Evolutionary conservation across 2,797 vertebrate species (phyloP).

Genomic region (Diplodus sargus): DNA sequence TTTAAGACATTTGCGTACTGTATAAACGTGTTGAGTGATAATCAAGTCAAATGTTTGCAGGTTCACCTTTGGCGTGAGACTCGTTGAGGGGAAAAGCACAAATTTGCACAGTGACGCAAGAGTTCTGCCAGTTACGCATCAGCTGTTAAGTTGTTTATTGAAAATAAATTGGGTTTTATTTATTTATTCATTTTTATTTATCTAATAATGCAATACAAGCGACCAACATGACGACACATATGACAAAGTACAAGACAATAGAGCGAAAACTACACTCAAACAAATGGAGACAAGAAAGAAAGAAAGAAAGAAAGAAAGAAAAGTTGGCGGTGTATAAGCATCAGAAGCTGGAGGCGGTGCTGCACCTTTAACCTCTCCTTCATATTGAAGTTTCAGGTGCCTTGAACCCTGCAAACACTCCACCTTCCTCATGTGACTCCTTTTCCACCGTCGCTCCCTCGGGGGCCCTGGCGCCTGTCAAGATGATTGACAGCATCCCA

Average conservation of each 20-base stretch:
- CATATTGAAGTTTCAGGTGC: constrained; percentile 11
- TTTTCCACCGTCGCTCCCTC: constrained; percentile 18
- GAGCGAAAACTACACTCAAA: no score
- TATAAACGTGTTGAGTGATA: constrained; percentile 1
- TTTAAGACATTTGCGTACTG: background rate
- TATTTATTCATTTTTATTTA: no score
- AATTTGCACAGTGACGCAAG: constrained; percentile 47
- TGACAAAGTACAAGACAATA: no score
- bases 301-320: no score
- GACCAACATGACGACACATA: no score
- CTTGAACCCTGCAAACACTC: background rate
- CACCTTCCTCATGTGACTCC: constrained; percentile 17
- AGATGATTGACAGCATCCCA: constrained; percentile 53
- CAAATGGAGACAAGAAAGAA: no score
- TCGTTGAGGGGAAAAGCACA: background rate
- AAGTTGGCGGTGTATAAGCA: background rate
- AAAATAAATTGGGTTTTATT: no score
- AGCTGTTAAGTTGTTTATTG: no score
- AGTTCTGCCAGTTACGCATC: background rate
- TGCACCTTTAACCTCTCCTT: background rate
- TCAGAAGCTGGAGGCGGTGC: background rate
- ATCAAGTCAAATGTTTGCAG: constrained; percentile 35
- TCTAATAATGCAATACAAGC: no score
- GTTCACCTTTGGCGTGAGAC: background rate
- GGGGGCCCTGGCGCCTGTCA: constrained; percentile 34